These are phyloP conservation scores for Ptyas mucosa DNA, from an alignment of 2,113 vertebrate genomes.

Conservation along the genomic window DNA sequence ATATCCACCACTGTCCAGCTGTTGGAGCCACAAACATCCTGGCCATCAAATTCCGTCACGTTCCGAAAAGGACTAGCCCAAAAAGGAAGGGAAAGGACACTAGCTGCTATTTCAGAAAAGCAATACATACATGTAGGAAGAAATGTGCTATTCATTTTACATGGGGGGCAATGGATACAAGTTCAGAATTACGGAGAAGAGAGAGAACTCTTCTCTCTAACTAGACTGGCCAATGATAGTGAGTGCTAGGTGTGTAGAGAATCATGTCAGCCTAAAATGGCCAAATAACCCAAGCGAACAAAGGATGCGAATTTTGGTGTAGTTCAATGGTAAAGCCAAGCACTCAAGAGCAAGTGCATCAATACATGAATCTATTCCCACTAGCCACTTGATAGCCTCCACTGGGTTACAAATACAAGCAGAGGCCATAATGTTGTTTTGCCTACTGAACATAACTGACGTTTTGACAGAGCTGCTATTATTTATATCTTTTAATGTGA, in stretches of 20 bases:
- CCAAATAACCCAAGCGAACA: not conserved
- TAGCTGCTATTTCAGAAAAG: not conserved
- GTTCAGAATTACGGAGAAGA: not conserved
- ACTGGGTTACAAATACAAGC: not conserved
- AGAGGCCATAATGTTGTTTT: not conserved
- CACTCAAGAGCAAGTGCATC: not conserved
- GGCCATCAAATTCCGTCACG: constrained; percentile 94
- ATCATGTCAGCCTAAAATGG: not conserved
- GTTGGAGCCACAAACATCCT: constrained; percentile 94
- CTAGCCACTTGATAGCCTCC: not conserved
- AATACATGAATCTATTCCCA: not conserved
- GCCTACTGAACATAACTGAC: not conserved
- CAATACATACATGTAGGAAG: not conserved
- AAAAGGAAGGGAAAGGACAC: not conserved
- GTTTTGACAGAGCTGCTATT: not conserved
- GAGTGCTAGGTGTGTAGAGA: not conserved
- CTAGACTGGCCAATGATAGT: not conserved
- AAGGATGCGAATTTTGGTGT: not conserved
- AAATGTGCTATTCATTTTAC: not conserved
- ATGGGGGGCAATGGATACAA: too few relatives aligned
- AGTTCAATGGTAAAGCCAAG: not conserved
- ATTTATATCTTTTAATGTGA: not conserved
- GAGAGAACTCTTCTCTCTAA: not conserved
- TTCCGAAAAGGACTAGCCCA: constrained; percentile 83
- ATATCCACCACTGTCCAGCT: constrained; percentile 96